A percentile compares a stretch with the other conserved stretches of the same genome.
These are phyloP conservation scores for Orestias chungarensis DNA, from an alignment of 2,797 vertebrate species.

Conservation along the genomic window DNA sequence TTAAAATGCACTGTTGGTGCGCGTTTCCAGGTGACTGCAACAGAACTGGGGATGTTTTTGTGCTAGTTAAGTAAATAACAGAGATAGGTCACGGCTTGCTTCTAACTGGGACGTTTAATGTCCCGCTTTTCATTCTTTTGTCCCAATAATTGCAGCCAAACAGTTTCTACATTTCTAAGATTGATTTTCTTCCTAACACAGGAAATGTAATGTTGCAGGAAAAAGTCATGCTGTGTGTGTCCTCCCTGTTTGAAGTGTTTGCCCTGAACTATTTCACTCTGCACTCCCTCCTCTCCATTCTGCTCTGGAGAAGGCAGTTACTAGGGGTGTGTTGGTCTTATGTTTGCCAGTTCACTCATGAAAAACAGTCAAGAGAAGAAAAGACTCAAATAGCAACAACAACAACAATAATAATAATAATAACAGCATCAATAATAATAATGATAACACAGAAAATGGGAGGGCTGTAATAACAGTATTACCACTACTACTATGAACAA, in stretches of 20 bases:
- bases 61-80: slow-evolving; percentile 25
- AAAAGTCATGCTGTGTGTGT: slow-evolving; percentile 38
- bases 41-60: slow-evolving; percentile 20
- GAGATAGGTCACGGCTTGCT: slow-evolving; percentile 7
- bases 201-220: slow-evolving; percentile 28
- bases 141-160: slow-evolving; percentile 5
- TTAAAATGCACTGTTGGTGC: slow-evolving; percentile 51
- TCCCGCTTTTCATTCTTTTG: background rate
- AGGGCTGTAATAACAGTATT: too few species aligned
- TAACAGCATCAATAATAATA: background rate
- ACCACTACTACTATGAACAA: too few species aligned
- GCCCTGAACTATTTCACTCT: slow-evolving; percentile 66
- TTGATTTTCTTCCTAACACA: slow-evolving; percentile 17
- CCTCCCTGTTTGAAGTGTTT: slow-evolving; percentile 58
- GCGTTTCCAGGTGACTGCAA: slow-evolving; percentile 30
- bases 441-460: too few species aligned
- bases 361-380: background rate
- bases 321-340: slow-evolving; percentile 71
- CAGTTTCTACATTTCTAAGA: slow-evolving; percentile 4
- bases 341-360: slow-evolving; percentile 65
- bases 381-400: background rate
- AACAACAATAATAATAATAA: background rate
- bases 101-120: slow-evolving; percentile 30
- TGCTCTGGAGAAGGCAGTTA: slow-evolving; percentile 82
- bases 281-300: slow-evolving; percentile 71